Evolutionary conservation across 1,140 invertebrate species (phyloP), one percentile per base, ranked within the genome.

Genomic region (Drosophila suzukii): DNA sequence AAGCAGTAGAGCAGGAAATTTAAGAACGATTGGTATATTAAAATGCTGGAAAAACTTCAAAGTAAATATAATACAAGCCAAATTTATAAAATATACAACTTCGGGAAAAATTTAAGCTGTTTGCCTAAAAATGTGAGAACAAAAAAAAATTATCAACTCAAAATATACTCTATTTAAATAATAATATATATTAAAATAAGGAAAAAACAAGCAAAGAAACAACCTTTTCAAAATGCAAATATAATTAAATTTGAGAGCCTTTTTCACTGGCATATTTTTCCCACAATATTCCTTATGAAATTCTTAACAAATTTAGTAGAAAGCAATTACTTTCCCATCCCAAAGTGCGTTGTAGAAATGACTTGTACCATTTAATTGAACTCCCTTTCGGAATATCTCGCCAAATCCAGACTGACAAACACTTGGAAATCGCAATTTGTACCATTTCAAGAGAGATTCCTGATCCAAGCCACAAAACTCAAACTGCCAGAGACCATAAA

Each of bases 401-500:
- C 17, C 10, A 10, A 20, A 46, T 46, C 17, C 2, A 20, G 17
- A 12, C 43, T 46, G 43, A 20, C 43, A 20, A 20, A 46, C 20
- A 17, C 17, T 20, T 7, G 17, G 17, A 17, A 46, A 46, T 20
- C 17, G 15, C 67, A 70, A 70, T 70, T 68, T 12, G 41, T 17
- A 32, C 10, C 30, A 43, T 41, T 66, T 53, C 13, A 38, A 15
- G 38, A 49, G 15, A 27, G 34, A 66, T 43, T 49, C 39, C 36
- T 39, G n/a, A n/a, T 51, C 38, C n/a, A 44, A 62, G 58, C 73
- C 50, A 32, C 57, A 76, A 54, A 66, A 47, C n/a, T 47, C 61
- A 70, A 82, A 70, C 43, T 56, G 50, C 46, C 79, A 78, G 46
- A 24, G 59, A 61, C 63, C 72, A 59, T 68, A 79, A 62, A 75